phyloP scores from a whole-genome alignment of 1,140 invertebrate species.

The Matsumurasca onukii region DNA sequence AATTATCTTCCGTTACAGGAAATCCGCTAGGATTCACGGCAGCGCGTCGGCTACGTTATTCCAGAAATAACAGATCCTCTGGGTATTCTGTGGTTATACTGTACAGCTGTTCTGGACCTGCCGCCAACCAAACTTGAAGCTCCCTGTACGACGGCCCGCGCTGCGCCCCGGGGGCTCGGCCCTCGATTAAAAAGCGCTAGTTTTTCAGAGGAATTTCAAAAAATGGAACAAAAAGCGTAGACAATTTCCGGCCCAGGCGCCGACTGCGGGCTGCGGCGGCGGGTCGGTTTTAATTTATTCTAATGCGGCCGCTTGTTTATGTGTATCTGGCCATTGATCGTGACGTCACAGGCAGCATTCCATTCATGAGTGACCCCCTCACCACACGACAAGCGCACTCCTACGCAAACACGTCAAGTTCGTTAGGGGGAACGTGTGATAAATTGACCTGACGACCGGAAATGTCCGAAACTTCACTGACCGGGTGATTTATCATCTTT shows the following conservation, averaged over 20 bases:
- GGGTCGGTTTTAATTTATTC: conserved; percentile 21
- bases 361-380: background rate
- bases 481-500: too few relatives aligned
- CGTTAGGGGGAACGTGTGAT: background rate
- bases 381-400: background rate
- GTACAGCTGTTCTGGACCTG: too few relatives aligned
- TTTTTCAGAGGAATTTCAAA: conserved; percentile 27
- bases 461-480: too few relatives aligned
- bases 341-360: conserved; percentile 11
- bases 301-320: conserved; percentile 18
- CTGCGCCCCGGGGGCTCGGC: background rate
- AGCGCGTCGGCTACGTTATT: too few relatives aligned
- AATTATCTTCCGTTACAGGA: too few relatives aligned
- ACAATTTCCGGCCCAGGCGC: conserved; percentile 20
- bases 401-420: background rate
- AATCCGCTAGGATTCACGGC: too few relatives aligned
- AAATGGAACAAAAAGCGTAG: conserved; percentile 9
- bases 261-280: background rate
- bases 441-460: too few relatives aligned
- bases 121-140: too few relatives aligned
- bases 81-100: too few relatives aligned
- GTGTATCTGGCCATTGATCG: conserved; percentile 20
- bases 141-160: background rate
- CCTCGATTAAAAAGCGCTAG: conserved; percentile 17
- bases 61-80: too few relatives aligned